phyloP scores from a whole-genome alignment of 2,888 invertebrate species.

The Keiferia lycopersicella region DNA sequence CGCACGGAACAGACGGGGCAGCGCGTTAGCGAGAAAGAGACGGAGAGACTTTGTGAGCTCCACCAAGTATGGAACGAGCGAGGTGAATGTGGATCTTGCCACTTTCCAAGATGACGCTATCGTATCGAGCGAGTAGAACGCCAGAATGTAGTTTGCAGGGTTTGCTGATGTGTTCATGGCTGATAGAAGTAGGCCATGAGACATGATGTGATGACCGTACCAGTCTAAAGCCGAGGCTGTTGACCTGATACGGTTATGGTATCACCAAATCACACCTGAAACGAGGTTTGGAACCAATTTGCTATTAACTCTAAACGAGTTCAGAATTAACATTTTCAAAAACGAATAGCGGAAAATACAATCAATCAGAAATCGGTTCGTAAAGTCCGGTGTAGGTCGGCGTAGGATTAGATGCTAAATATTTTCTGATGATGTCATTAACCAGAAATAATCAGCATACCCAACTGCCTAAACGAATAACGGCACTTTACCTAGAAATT shows the following conservation, averaged over 20 bases:
- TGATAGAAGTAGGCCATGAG: slow-evolving; percentile 22
- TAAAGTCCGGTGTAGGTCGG: not conserved
- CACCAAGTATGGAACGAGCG: slow-evolving; percentile 44
- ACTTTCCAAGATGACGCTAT: slow-evolving; percentile 48
- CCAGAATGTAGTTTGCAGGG: not conserved
- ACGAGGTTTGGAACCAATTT: too few species aligned
- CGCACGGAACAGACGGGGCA: slow-evolving; percentile 40
- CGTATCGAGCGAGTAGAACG: slow-evolving; percentile 47
- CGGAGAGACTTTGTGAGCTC: slow-evolving; percentile 36
- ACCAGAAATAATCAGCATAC: not conserved
- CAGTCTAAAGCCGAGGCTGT: not conserved
- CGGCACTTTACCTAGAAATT: not conserved
- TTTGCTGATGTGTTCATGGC: slow-evolving; percentile 4
- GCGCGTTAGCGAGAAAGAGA: slow-evolving; percentile 45
- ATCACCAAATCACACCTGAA: not conserved
- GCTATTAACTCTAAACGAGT: too few species aligned
- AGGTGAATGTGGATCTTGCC: slow-evolving; percentile 66
- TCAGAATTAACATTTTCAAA: too few species aligned
- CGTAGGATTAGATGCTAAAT: not conserved
- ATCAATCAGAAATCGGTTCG: not conserved
- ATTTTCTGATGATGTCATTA: not conserved
- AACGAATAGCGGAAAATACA: too few species aligned
- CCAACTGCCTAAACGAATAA: not conserved
- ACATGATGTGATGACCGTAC: not conserved
- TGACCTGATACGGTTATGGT: not conserved